Base-by-base conservation (phyloP, 2,888 invertebrate species). In the Stenchaetothrips biformis region DNA sequence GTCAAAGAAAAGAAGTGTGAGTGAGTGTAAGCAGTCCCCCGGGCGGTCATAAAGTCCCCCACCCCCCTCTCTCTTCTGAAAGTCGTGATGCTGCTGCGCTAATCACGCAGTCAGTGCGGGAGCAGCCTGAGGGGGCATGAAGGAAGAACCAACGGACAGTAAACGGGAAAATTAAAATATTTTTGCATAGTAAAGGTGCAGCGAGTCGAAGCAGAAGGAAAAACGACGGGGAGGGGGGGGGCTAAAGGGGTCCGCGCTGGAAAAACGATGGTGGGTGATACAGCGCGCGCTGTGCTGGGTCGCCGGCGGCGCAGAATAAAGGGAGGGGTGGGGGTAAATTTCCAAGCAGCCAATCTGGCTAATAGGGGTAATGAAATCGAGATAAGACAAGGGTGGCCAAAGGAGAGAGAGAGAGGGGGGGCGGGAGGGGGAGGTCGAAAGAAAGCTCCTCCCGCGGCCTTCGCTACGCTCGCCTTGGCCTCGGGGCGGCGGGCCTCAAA, bases 351-450 rank as follows among this genome's bases (percentile, higher is more conserved):
- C 67, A 67, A 67, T 67, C 67, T 67, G 67, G 67, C 67, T 67
- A 67, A 67, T 67, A 67, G 67, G 67, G 67, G 67, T 67, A 67
- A 67, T 67, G 67, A 67, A 67, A 67, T 67, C 67, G 67, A 67
- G 67, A 67, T 67, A 67, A 67, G 67, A 3, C 67, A 21, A 21
- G 8, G 21, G n/a, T n/a, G 67, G 62, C n/a, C n/a, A 21, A 21
- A 62, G 62, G 18, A 62, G 62, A 62, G n/a, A 21, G 67, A 21
- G n/a, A 21, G 67, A 67, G 21, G 21, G 67, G 6, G 6, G 21
- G 21, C 21, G 21, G 67, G n/a, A 4, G 67, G 67, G 7, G 67
- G 0, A n/a, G n/a, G n/a, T n/a, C n/a, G n/a, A n/a, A n/a, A n/a
- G n/a, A n/a, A n/a, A n/a, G n/a, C n/a, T n/a, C n/a, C n/a, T n/a